A percentile compares a stretch with the other conserved stretches of the same genome.
Evolutionary conservation across 2,888 invertebrate genomes (phyloP).

Genomic region (Athripsodes cinereus): DNA sequence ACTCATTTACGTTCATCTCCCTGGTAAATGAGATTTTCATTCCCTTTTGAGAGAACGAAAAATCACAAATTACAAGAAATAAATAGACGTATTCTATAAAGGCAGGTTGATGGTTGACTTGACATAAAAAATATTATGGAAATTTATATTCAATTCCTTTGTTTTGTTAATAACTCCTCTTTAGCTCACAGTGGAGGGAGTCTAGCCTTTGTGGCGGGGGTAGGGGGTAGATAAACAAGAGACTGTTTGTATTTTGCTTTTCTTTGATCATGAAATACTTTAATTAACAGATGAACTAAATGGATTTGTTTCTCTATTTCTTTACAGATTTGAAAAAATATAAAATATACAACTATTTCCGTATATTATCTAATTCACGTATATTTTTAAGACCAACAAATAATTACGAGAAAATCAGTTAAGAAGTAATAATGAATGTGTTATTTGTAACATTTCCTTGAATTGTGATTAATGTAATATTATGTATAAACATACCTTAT

Average conservation of each 20-base stretch:
- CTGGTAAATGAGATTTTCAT: too few species aligned
- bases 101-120: constrained; percentile 5
- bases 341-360: too few species aligned
- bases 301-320: not conserved
- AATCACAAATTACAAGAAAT: not conserved
- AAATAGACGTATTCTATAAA: not conserved
- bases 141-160: constrained; percentile 28
- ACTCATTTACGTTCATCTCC: too few species aligned
- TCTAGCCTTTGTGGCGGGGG: constrained; percentile 8
- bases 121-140: constrained; percentile 23
- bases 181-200: constrained; percentile 20
- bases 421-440: too few species aligned
- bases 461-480: too few species aligned
- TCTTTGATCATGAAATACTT: constrained; percentile 25
- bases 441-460: too few species aligned
- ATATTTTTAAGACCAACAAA: too few species aligned
- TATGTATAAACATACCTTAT: too few species aligned
- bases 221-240: constrained; percentile 24
- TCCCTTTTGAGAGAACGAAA: not conserved
- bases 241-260: constrained; percentile 30
- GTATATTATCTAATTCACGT: too few species aligned
- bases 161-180: constrained; percentile 24
- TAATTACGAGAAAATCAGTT: too few species aligned
- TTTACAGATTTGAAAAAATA: not conserved
- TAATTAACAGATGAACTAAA: constrained; percentile 16